phyloP scores from a whole-genome alignment of 2,888 invertebrate species.

The Girardia tigrina region DNA sequence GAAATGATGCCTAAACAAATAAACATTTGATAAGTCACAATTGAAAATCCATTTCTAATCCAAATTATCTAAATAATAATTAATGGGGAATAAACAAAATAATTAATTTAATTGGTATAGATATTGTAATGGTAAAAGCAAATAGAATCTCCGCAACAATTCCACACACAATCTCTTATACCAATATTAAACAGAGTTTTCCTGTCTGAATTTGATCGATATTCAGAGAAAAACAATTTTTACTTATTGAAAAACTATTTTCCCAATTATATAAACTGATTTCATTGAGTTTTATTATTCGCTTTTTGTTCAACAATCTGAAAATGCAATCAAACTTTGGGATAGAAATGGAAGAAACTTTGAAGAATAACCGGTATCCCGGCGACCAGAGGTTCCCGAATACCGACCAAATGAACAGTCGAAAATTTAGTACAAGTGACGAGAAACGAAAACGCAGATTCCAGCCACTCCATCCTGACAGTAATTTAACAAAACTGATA shows the following conservation, averaged over 20 bases:
- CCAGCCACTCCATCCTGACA: constrained; percentile 5
- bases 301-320: background rate
- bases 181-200: no score
- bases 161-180: no score
- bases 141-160: background rate
- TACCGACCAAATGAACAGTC: background rate
- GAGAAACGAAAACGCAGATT: background rate
- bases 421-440: background rate
- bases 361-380: background rate
- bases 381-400: background rate
- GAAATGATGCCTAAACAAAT: no score
- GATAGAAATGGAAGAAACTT: background rate
- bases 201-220: constrained; percentile 23
- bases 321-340: background rate
- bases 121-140: background rate
- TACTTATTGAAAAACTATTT: background rate
- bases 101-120: background rate
- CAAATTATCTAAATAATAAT: no score
- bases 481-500: background rate
- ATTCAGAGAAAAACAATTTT: background rate
- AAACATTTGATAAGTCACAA: no score
- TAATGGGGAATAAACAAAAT: background rate
- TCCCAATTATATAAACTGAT: background rate
- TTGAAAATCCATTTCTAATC: no score
- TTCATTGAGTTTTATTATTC: background rate